Conservation (phyloP, 2,797 vertebrate genomes). For the Dendrocincla fuliginosa region DNA sequence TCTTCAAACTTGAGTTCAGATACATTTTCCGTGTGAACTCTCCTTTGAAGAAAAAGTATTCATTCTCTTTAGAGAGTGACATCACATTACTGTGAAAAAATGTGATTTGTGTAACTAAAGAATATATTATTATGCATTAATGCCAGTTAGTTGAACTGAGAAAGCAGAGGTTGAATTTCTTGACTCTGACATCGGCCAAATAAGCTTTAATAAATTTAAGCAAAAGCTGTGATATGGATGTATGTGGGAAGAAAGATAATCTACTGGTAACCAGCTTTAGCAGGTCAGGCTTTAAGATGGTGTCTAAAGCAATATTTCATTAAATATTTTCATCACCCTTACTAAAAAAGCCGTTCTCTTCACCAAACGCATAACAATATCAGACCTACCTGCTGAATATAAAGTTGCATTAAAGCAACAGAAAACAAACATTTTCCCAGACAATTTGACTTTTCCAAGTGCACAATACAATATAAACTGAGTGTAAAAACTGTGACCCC, state of each 20-base stretch:
- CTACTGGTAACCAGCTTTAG: not conserved
- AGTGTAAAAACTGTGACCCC: not conserved
- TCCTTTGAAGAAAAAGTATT: not conserved
- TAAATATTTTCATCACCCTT: not conserved
- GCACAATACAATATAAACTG: not conserved
- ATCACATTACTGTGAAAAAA: not conserved
- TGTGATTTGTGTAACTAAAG: not conserved
- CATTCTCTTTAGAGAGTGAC: not conserved
- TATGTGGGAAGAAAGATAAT: not conserved
- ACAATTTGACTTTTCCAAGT: not conserved
- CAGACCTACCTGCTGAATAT: not conserved
- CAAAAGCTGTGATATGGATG: not conserved
- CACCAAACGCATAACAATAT: not conserved
- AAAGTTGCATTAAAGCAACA: not conserved
- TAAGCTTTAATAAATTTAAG: not conserved
- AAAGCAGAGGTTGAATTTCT: constrained; percentile 1
- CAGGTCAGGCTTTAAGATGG: not conserved
- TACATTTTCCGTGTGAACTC: not conserved
- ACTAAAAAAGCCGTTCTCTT: not conserved
- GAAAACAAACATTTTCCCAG: not conserved
- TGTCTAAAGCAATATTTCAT: not conserved
- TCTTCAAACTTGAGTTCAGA: not conserved
- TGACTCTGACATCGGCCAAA: not conserved
- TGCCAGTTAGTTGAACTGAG: not conserved
- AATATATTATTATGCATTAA: not conserved